phyloP scores from a whole-genome alignment of 1,140 invertebrate species.

The Bombyx mori region DNA sequence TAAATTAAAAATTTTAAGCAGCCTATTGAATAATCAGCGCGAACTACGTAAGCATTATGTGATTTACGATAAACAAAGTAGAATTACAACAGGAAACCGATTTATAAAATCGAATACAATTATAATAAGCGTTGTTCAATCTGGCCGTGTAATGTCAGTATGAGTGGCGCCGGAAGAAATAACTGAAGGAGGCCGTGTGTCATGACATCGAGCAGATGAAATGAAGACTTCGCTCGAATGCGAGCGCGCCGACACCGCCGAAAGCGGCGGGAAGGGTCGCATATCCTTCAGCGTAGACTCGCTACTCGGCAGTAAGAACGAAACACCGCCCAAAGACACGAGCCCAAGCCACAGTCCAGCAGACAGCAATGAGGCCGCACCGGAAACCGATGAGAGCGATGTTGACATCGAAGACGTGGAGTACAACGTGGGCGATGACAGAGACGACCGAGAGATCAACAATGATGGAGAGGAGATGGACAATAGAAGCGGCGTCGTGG shows the following conservation, averaged over 20 bases:
- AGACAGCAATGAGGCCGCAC: constrained; percentile 40
- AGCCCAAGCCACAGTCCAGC: constrained; percentile 47
- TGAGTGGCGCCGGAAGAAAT: no score
- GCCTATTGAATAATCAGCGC: background rate
- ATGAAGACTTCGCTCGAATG: constrained; percentile 68
- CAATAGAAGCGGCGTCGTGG: constrained; percentile 47
- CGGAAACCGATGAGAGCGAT: constrained; percentile 56
- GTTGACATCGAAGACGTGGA: constrained; percentile 64
- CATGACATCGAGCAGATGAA: constrained; percentile 57
- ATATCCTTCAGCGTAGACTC: constrained; percentile 68
- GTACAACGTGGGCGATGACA: constrained; percentile 43
- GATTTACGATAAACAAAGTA: background rate
- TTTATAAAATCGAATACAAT: constrained; percentile 3
- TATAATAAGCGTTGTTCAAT: no score
- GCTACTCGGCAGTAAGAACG: constrained; percentile 40
- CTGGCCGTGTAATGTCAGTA: no score
- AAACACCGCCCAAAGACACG: constrained; percentile 31
- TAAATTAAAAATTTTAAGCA: background rate
- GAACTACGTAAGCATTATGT: background rate
- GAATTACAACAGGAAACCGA: background rate
- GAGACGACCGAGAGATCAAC: constrained; percentile 40
- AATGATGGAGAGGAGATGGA: constrained; percentile 45
- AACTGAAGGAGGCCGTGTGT: constrained; percentile 19
- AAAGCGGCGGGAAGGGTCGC: constrained; percentile 52
- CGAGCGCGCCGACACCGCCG: constrained; percentile 58